phyloP scores from a whole-genome alignment of 2,797 vertebrate genomes.

The Gorsachius magnificus region DNA sequence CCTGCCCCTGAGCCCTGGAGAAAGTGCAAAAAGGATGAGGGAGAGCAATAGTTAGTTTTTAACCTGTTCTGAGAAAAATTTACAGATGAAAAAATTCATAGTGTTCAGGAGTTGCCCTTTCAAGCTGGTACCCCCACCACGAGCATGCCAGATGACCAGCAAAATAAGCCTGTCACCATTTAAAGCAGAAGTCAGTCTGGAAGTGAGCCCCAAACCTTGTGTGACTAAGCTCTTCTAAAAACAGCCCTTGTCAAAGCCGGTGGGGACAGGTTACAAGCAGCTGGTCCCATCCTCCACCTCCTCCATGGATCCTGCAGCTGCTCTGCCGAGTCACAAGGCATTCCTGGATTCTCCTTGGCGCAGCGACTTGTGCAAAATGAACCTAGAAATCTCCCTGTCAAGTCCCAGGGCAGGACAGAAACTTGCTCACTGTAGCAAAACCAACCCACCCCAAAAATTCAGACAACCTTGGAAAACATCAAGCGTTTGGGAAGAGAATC shows the following conservation, averaged over 20 bases:
- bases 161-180: background rate
- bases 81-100: background rate
- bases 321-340: background rate
- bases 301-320: background rate
- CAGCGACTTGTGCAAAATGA: fast-evolving
- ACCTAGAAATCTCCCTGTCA: background rate
- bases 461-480: background rate
- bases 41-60: background rate
- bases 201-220: background rate
- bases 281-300: background rate
- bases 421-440: background rate
- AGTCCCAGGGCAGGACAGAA: background rate
- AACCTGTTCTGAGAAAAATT: background rate
- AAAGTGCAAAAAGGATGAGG: background rate
- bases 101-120: background rate
- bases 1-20: background rate
- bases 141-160: background rate
- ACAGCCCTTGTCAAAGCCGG: background rate
- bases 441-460: background rate
- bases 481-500: background rate
- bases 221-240: background rate
- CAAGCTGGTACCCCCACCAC: background rate
- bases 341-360: background rate
- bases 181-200: background rate
- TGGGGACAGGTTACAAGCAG: background rate